Percentiles rank a stretch among this genome's conserved stretches.
Conservation (phyloP, 2,888 invertebrate genomes). For the Panzeria rudis region DNA sequence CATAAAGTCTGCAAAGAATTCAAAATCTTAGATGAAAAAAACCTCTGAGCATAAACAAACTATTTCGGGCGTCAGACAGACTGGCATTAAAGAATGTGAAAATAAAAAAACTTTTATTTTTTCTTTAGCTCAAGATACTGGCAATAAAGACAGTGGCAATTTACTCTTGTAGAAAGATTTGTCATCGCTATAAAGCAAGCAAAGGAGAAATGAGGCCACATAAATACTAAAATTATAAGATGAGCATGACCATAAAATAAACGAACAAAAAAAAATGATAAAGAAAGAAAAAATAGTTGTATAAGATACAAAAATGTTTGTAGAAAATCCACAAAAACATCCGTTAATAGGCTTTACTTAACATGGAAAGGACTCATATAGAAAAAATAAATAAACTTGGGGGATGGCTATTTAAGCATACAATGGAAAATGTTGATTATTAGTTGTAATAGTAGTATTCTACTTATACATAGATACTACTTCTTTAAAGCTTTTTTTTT, state of each 20-base stretch:
- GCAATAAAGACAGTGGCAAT: constrained; percentile 44
- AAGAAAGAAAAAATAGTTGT: constrained; percentile 7
- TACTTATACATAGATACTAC: not conserved
- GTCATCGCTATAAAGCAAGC: constrained; percentile 21
- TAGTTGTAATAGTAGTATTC: constrained; percentile 19
- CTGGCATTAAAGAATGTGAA: constrained; percentile 73
- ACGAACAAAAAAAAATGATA: constrained; percentile 30
- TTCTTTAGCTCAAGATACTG: not conserved
- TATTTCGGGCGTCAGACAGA: constrained; percentile 78
- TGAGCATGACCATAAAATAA: constrained; percentile 56
- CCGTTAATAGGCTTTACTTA: constrained; percentile 70
- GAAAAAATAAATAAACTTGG: not conserved
- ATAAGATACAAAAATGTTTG: constrained; percentile 37
- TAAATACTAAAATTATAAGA: constrained; percentile 69
- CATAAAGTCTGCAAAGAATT: constrained; percentile 77
- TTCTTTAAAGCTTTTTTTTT: not conserved
- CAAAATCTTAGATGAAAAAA: constrained; percentile 33
- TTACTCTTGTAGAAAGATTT: constrained; percentile 37
- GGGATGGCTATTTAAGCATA: constrained; percentile 45
- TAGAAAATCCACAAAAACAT: constrained; percentile 60
- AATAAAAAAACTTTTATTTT: constrained; percentile 29
- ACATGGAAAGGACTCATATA: constrained; percentile 9
- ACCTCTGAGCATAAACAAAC: constrained; percentile 59
- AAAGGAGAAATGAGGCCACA: constrained; percentile 60
- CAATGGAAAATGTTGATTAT: constrained; percentile 24